These are phyloP conservation scores for Hippocampus barbouri DNA, from an alignment of 2,113 vertebrate genomes.

Conservation along the genomic window DNA sequence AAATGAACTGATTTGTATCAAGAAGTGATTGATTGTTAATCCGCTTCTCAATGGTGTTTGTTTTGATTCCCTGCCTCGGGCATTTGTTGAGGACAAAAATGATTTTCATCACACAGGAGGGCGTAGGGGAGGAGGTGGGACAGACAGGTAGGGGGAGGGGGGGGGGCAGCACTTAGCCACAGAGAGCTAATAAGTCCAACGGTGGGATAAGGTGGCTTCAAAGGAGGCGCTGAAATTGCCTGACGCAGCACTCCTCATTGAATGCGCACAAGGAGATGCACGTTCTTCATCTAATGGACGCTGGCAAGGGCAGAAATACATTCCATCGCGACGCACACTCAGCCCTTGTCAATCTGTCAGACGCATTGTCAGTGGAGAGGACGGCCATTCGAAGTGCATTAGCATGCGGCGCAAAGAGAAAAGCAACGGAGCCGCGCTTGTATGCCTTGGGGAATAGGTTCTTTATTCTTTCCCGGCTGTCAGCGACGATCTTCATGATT, in stretches of 20 bases:
- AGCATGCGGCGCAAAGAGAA: background rate
- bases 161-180: constrained; percentile 51
- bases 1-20: background rate
- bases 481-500: background rate
- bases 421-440: background rate
- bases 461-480: background rate
- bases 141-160: background rate
- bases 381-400: background rate
- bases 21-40: no score
- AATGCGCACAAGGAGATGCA: constrained; percentile 17
- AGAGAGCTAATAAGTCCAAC: constrained; percentile 63
- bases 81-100: constrained; percentile 25
- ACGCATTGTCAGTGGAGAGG: constrained; percentile 8
- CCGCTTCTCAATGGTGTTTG: background rate
- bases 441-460: background rate
- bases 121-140: background rate
- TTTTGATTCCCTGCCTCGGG: constrained; percentile 10
- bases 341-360: background rate
- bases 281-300: constrained; percentile 19
- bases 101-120: constrained; percentile 41
- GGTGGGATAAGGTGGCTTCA: constrained; percentile 62
- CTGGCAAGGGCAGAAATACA: constrained; percentile 15
- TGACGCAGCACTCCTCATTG: constrained; percentile 50
- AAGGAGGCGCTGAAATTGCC: constrained; percentile 68
- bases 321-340: background rate